Base-by-base conservation (phyloP, 2,113 vertebrate species). In the Myrmophylax atrothorax region DNA sequence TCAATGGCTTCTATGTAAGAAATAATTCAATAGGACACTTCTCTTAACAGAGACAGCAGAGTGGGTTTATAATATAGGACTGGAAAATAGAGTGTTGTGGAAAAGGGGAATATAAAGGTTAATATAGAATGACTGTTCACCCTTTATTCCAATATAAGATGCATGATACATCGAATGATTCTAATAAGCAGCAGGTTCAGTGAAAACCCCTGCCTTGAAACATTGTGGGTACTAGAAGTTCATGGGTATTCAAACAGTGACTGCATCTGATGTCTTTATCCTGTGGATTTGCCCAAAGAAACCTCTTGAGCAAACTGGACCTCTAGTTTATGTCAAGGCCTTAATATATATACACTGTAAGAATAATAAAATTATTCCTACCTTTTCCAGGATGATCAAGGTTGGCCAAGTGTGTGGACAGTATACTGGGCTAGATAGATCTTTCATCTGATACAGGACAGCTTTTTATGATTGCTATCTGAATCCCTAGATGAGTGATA, bases 21-120 rank as follows among this genome's bases (percentile, higher is more conserved):
- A 92, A 90, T 93, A 96, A 95, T 95, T 93, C 94, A 94, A 90
- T 93, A 83, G 85, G 92, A 94, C 28, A 68, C 58, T 76, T 95
- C 62, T 76, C 78, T 89, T 87, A 87, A 68, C 49, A 72, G 52
- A 58, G 22, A 15, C 3, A 85, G 16, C 18, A 93, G 95, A 93
- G 93, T 58, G 35, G 46, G 18, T 59, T 95, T 88, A 37, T 78
- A 96, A 93, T 18, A 90, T n/a, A 85, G 46, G 25, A 56, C 58
- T 85, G 58, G 46, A 93, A 96, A 91, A 96, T 94, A 95, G 92
- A 96, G 53, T 86, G 83, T 8, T 0, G 1, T 66, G 66, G 62
- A 93, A 53, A 85, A 93, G 66, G 92, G 81, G 93, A 85, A 81
- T 64, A 50, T 47, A 68, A 87, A 92, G 74, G 69, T 85, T 64